Conservation (phyloP, 2,113 vertebrate genomes). For the Dolichotis patagonum region DNA sequence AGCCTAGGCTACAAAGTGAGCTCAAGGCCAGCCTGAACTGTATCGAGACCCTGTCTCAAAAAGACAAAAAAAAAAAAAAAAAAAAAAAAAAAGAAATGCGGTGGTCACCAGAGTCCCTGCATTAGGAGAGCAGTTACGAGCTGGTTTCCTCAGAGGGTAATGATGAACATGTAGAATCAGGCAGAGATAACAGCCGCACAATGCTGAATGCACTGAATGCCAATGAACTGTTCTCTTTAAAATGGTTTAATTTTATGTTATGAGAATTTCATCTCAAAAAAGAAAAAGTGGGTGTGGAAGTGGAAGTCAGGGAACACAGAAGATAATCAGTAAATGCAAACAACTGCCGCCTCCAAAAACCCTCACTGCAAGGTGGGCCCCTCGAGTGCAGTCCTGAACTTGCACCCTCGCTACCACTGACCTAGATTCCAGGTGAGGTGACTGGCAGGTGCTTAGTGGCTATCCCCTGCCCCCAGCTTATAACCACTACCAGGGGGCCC, state of each 20-base stretch:
- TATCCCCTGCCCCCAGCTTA: background rate
- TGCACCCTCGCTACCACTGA: no score
- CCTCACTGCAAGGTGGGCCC: no score
- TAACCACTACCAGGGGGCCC: background rate
- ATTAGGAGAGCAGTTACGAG: background rate
- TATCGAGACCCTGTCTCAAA: no score
- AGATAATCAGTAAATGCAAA: background rate
- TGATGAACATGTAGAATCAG: background rate
- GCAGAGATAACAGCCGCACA: background rate
- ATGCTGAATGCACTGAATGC: background rate
- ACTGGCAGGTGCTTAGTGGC: background rate
- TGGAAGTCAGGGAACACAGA: background rate
- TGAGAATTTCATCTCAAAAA: constrained; percentile 13
- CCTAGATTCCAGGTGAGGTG: background rate
- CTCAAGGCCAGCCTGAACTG: no score
- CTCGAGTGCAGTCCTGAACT: fast-evolving
- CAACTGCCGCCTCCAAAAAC: background rate
- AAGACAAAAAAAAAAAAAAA: no score
- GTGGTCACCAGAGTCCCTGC: background rate
- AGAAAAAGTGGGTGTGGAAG: background rate
- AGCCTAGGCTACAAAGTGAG: no score
- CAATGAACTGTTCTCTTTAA: background rate
- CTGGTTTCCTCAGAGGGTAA: background rate
- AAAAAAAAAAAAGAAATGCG: no score
- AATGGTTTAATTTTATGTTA: constrained; percentile 35